phyloP scores from a whole-genome alignment of 2,888 invertebrate species.

The Netelia inedita region DNA sequence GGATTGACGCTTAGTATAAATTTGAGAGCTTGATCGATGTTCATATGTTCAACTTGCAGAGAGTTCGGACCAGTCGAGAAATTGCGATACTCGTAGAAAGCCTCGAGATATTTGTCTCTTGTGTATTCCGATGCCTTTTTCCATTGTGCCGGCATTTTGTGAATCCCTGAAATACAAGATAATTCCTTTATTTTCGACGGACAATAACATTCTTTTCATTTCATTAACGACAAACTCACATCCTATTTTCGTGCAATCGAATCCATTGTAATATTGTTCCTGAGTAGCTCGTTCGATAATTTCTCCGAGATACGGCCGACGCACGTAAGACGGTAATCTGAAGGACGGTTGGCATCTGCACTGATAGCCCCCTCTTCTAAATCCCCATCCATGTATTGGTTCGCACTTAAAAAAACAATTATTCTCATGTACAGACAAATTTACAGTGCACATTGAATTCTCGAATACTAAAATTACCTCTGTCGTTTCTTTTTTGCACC shows the following conservation, averaged over 20 bases:
- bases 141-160: constrained; percentile 94
- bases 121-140: constrained; percentile 90
- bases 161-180: constrained; percentile 89
- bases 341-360: constrained; percentile 96
- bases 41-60: constrained; percentile 89
- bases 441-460: background rate
- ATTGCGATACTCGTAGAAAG: constrained; percentile 91
- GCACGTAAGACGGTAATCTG: constrained; percentile 94
- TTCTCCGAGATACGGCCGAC: constrained; percentile 97
- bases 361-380: constrained; percentile 97
- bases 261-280: constrained; percentile 96
- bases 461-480: constrained; percentile 87
- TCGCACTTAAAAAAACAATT: constrained; percentile 90
- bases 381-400: constrained; percentile 98
- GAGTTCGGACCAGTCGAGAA: constrained; percentile 89
- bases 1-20: constrained; percentile 91
- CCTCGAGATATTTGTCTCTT: constrained; percentile 91
- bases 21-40: constrained; percentile 92
- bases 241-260: constrained; percentile 96
- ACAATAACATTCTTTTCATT: background rate
- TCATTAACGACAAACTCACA: constrained; percentile 88
- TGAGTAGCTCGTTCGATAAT: constrained; percentile 96
- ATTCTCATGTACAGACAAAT: constrained; percentile 32
- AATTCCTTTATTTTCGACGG: background rate
- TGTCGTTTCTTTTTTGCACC: constrained; percentile 96